Evolutionary conservation across 2,797 vertebrate species (phyloP), one percentile per base, ranked within the genome.

Genomic region (Myotis findleyi): DNA sequence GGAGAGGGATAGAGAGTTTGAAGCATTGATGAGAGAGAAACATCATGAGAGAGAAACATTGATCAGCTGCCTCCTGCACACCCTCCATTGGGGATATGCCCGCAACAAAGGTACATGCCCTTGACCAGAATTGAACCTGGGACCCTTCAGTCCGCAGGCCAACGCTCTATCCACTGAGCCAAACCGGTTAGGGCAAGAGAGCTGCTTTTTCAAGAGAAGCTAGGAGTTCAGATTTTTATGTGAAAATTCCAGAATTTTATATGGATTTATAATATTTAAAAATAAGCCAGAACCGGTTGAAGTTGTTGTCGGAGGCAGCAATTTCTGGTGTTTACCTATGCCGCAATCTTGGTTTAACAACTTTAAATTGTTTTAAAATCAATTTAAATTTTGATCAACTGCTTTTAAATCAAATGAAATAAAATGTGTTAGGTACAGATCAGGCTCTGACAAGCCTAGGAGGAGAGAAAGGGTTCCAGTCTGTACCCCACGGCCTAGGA

Each of bases 391-490:
- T 59, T 88, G 27, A 73, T 57, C 27, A 33, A 81, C 13, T 66
- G 30, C 83, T 66, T 89, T 93, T 72, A 62, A 89, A 51, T 79
- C 41, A 62, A 77, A 71, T 51, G 57, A 93, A 88, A 88, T 16
- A 36, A 86, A 84, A 87, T 57, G 44, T 33, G 10, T 64, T 25
- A 33, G 44, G 25, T 38, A 3, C 41, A 21, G 7, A 57, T 30
- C 71, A 83, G n/a, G 8, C 23, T 30, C 53, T 59, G 13, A n/a
- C n/a, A 55, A 36, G 44, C 9, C 68, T 38, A 44, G 38, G n/a
- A 84, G 12, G 0, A 18, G 89, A 81, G 33, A 69, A 17, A 47
- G 33, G 33, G 55, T 12, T 62, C 13, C 1, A 4, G 64, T 7
- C 55, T 57, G 51, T 5, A 33, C 5, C 10, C 5, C 13, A 27